A percentile compares a stretch with the other conserved stretches of the same genome.
These are phyloP conservation scores for Clepsis dumicolana DNA, from an alignment of 2,888 invertebrate genomes.

Conservation along the genomic window DNA sequence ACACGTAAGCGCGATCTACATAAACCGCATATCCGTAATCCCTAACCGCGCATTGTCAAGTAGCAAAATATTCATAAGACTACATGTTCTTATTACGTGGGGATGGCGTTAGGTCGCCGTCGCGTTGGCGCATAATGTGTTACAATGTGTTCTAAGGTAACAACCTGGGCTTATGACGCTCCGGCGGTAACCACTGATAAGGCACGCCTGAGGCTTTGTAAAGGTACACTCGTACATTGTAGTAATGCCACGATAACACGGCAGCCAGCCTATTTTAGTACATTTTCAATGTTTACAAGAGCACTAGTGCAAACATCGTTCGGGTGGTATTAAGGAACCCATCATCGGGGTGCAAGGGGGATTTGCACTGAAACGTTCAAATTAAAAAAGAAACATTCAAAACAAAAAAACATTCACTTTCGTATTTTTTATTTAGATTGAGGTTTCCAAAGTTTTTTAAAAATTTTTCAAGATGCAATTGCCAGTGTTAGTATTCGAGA, in stretches of 20 bases:
- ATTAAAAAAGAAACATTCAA: background rate
- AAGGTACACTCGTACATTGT: constrained; percentile 72
- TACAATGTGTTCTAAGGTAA: constrained; percentile 83
- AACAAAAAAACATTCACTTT: background rate
- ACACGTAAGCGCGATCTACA: constrained; percentile 28
- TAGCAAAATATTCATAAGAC: constrained; percentile 75
- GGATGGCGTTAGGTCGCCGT: constrained; percentile 70
- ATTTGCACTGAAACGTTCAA: background rate
- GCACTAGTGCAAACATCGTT: constrained; percentile 48
- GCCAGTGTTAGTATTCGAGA: constrained; percentile 68
- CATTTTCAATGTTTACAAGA: constrained; percentile 66
- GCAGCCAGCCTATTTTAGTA: constrained; percentile 43
- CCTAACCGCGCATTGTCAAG: constrained; percentile 67
- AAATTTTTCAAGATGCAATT: constrained; percentile 46
- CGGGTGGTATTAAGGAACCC: constrained; percentile 13
- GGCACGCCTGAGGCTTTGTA: constrained; percentile 79
- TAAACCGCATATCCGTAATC: constrained; percentile 55
- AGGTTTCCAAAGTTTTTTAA: background rate
- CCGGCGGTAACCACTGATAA: constrained; percentile 76
- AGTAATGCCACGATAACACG: constrained; percentile 74
- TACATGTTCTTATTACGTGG: constrained; percentile 76
- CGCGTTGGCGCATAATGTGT: constrained; percentile 78
- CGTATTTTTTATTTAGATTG: too few species aligned
- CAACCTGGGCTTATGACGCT: constrained; percentile 80
- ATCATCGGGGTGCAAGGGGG: constrained; percentile 1